These are phyloP conservation scores for Orthosia gracilis DNA, from an alignment of 2,888 invertebrate genomes.

Conservation along the genomic window DNA sequence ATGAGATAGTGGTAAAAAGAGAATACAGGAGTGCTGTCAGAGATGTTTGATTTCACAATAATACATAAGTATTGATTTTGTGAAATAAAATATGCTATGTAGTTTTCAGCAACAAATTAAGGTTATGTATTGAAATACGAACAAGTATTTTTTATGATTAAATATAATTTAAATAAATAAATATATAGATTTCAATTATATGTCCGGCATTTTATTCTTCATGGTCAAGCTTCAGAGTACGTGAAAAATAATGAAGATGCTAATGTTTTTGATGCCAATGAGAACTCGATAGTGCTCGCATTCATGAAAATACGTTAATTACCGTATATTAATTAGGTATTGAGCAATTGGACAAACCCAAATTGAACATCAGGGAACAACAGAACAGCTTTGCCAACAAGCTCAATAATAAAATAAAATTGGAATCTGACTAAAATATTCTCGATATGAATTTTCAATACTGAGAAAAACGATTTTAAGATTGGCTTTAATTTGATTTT, in stretches of 20 bases:
- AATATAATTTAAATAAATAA: no score
- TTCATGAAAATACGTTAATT: background rate
- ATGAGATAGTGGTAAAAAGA: no score
- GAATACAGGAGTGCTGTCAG: no score
- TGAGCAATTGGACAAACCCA: conserved; percentile 2
- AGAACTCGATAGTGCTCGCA: background rate
- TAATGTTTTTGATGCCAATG: background rate
- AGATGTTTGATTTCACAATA: no score
- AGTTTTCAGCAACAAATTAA: no score
- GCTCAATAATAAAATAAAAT: background rate
- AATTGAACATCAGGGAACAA: conserved; percentile 5
- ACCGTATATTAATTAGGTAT: conserved; percentile 6
- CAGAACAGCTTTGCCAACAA: background rate
- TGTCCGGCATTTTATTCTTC: background rate
- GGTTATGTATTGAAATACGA: no score
- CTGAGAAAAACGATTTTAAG: background rate
- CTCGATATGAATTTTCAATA: background rate
- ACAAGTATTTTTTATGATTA: no score
- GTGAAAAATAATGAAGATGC: background rate
- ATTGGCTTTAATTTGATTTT: no score
- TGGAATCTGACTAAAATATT: background rate
- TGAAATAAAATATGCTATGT: no score
- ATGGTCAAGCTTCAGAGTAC: no score
- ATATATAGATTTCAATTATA: no score
- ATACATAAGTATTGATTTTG: no score